phyloP scores from a whole-genome alignment of 2,113 vertebrate genomes.

The Rhagologus leucostigma region DNA sequence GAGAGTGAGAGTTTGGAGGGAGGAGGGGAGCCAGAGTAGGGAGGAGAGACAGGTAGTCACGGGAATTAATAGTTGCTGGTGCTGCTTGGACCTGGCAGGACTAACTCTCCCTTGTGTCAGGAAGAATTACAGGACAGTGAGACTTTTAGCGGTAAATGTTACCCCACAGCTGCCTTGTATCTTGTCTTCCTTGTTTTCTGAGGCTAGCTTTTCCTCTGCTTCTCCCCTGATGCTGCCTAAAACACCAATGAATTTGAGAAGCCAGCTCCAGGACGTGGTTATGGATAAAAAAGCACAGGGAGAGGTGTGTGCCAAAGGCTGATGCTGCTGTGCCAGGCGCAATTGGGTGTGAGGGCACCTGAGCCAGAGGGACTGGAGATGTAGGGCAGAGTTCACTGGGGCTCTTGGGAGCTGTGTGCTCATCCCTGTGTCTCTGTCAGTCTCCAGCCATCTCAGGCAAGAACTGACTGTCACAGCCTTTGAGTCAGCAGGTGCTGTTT shows the following conservation, averaged over 20 bases:
- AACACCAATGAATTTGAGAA: not conserved
- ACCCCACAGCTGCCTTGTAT: rapidly evolving
- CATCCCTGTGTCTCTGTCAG: not conserved
- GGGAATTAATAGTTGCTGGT: not conserved
- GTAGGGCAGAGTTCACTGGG: not conserved
- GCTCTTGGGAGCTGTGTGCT: not conserved
- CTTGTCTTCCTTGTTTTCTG: not conserved
- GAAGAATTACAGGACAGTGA: not conserved
- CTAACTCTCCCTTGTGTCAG: not conserved
- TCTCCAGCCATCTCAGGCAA: not conserved
- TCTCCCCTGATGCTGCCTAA: not conserved
- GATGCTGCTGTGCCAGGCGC: not conserved
- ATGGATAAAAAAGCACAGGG: not conserved
- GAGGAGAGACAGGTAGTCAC: not conserved
- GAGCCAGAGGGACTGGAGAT: not conserved
- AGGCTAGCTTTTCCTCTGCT: not conserved
- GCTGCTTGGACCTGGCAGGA: not conserved
- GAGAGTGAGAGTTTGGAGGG: rapidly evolving
- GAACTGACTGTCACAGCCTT: not conserved
- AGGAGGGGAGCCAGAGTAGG: not conserved
- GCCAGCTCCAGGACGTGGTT: rapidly evolving
- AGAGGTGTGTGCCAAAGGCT: not conserved
- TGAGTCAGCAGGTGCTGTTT: not conserved
- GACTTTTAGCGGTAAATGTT: not conserved
- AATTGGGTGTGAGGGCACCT: not conserved